These are phyloP conservation scores for Hemitrygon akajei DNA, from an alignment of 2,797 vertebrate species.

Conservation along the genomic window DNA sequence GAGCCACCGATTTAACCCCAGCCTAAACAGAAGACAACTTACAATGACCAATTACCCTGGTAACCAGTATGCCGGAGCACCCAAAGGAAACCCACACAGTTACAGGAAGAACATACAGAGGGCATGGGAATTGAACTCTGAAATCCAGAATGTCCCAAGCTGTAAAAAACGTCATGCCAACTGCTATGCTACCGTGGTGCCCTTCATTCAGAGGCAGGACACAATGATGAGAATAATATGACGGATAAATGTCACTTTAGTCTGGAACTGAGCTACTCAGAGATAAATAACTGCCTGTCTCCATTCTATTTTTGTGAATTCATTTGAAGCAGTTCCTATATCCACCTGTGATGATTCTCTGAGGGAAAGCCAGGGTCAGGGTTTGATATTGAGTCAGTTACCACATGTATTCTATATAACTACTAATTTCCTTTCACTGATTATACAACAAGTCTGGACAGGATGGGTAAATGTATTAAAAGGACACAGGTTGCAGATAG, in stretches of 20 bases:
- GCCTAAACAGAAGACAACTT: too few species aligned
- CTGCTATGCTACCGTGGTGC: too few species aligned
- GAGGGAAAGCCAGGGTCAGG: background rate
- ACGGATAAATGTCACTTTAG: background rate
- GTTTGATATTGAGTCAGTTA: background rate
- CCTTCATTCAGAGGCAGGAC: background rate
- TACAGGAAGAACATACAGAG: too few species aligned
- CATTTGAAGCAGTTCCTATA: background rate
- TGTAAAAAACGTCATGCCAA: too few species aligned
- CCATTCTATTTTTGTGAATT: background rate
- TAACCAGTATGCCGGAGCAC: too few species aligned
- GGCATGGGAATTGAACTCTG: too few species aligned
- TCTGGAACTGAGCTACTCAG: background rate
- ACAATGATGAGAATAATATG: background rate
- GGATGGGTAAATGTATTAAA: background rate
- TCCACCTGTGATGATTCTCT: background rate
- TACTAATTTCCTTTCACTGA: background rate
- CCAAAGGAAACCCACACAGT: too few species aligned
- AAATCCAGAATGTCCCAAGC: too few species aligned
- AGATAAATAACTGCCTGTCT: background rate
- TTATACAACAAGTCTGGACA: background rate
- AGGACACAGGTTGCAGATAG: constrained; percentile 11
- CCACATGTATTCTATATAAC: background rate
- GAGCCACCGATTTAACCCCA: too few species aligned
- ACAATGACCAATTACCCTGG: too few species aligned